These are phyloP conservation scores for Epinotia ramella DNA, from an alignment of 2,888 invertebrate genomes.

Conservation along the genomic window DNA sequence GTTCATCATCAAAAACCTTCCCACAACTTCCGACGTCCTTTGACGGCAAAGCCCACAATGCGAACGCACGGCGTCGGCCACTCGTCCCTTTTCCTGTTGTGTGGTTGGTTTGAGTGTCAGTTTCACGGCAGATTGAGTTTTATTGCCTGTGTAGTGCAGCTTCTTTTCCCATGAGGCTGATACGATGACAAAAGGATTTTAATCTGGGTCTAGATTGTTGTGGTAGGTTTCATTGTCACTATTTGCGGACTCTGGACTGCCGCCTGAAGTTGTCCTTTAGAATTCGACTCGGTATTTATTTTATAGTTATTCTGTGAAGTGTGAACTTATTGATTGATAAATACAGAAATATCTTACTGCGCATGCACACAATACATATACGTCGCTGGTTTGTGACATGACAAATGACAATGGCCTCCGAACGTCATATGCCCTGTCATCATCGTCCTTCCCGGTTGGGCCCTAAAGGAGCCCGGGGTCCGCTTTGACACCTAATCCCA, in stretches of 20 bases:
- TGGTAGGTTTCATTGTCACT: constrained; percentile 30
- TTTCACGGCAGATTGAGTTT: constrained; percentile 16
- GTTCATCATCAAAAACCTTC: not conserved
- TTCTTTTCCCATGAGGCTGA: not conserved
- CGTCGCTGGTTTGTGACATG: no score
- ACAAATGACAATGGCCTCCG: no score
- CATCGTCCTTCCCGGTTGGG: no score
- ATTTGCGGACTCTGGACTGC: constrained; percentile 9
- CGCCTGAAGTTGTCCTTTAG: not conserved
- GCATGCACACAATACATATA: no score
- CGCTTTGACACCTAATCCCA: no score
- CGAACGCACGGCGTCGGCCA: constrained; percentile 21
- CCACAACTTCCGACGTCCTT: constrained; percentile 28
- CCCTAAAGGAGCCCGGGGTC: no score
- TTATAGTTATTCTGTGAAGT: no score
- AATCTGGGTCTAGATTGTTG: constrained; percentile 32
- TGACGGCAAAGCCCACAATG: constrained; percentile 27
- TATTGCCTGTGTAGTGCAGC: not conserved
- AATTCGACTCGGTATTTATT: not conserved
- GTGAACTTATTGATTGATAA: no score
- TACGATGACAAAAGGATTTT: constrained; percentile 35
- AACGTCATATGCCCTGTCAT: no score
- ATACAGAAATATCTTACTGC: no score
- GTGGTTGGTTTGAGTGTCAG: not conserved
- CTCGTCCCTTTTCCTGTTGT: constrained; percentile 38